Conservation (phyloP, 30 jellyfish, hydroid and myxozoan species). For the Catostylus mosaicus region DNA sequence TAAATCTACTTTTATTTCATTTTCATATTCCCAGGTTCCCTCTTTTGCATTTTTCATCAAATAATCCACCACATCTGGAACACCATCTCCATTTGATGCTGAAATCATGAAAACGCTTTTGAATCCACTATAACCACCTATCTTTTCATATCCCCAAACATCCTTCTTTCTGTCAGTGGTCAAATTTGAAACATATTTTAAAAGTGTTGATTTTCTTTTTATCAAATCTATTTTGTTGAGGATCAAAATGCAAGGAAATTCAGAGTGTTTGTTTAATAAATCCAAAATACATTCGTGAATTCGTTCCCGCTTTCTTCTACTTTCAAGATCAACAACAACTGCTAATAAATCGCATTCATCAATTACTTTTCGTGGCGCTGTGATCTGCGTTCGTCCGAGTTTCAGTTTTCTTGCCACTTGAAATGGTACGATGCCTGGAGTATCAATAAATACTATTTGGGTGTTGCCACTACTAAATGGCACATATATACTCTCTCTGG, state of each 20-base stretch:
- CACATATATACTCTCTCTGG: slow-evolving; percentile 78
- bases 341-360: slow-evolving; percentile 83
- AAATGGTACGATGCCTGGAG: slow-evolving; percentile 93
- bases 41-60: slow-evolving; percentile 67
- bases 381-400: slow-evolving; percentile 78
- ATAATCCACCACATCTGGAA: slow-evolving; percentile 64
- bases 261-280: slow-evolving; percentile 52
- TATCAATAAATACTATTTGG: slow-evolving; percentile 86
- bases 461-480: slow-evolving; percentile 59
- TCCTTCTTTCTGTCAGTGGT: slow-evolving; percentile 76
- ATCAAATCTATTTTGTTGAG: slow-evolving; percentile 83
- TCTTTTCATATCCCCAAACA: slow-evolving; percentile 80
- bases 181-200: slow-evolving; percentile 52
- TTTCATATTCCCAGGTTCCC: slow-evolving; percentile 81
- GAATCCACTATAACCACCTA: slow-evolving; percentile 88
- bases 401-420: slow-evolving; percentile 85
- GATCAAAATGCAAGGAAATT: slow-evolving; percentile 70
- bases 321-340: slow-evolving; percentile 76
- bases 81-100: slow-evolving; percentile 91
- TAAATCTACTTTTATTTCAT: slow-evolving; percentile 53
- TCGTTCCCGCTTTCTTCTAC: slow-evolving; percentile 67
- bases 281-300: slow-evolving; percentile 81
- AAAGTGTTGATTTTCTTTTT: slow-evolving; percentile 58
- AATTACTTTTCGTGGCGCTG: slow-evolving; percentile 77
- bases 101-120: slow-evolving; percentile 75